Percentiles rank a stretch among this genome's conserved stretches.
phyloP scores from a whole-genome alignment of 2,113 vertebrate species.

The Brevimyrus niger region DNA sequence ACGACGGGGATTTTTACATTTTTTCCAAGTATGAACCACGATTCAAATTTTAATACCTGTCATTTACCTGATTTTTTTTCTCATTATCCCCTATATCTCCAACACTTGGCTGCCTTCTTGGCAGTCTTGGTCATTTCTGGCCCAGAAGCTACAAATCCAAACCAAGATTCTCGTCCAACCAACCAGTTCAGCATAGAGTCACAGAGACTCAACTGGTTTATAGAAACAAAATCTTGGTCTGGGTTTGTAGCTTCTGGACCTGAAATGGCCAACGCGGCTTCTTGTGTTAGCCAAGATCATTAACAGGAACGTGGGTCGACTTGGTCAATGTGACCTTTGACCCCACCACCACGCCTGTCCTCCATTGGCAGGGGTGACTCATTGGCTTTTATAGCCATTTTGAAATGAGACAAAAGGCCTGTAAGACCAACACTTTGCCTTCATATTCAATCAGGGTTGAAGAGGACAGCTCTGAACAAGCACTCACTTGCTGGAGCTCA shows the following conservation, averaged over 20 bases:
- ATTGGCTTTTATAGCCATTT: neutral
- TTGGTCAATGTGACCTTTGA: neutral
- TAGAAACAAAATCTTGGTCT: neutral
- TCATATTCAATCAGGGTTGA: neutral
- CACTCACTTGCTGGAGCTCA: conserved; percentile 80
- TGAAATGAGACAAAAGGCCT: neutral
- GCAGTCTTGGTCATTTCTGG: neutral
- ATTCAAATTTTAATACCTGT: neutral
- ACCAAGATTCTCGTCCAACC: neutral
- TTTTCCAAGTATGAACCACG: neutral
- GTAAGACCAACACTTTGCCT: neutral
- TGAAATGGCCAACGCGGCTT: neutral
- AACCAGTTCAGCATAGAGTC: neutral
- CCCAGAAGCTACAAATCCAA: neutral
- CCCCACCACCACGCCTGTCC: neutral
- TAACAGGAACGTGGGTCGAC: neutral
- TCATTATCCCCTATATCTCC: neutral
- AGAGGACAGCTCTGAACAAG: neutral
- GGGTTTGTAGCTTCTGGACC: neutral
- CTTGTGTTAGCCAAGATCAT: neutral
- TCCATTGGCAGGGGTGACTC: neutral
- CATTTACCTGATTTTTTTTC: neutral
- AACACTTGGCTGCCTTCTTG: neutral
- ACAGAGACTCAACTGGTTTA: neutral
- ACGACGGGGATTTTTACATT: neutral